Evolutionary conservation across 2,888 invertebrate genomes (phyloP).

Genomic region (Apamea epomidion): DNA sequence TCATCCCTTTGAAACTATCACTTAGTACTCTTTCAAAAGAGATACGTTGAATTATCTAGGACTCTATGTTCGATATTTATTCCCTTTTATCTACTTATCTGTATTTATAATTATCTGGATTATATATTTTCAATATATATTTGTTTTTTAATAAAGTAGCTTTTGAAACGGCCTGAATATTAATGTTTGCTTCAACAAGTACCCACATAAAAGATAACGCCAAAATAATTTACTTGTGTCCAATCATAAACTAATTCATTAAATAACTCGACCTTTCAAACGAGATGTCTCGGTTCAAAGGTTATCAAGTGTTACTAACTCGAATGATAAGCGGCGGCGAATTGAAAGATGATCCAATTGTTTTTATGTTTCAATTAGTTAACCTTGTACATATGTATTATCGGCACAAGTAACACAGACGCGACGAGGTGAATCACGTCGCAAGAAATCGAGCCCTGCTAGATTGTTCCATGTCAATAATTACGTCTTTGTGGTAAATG

Average conservation of each 20-base stretch:
- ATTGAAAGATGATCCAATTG: conserved; percentile 63
- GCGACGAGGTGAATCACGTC: conserved; percentile 51
- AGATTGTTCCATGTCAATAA: conserved; percentile 51
- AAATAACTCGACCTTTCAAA: conserved; percentile 9
- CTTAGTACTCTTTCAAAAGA: not conserved
- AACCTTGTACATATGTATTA: conserved; percentile 39
- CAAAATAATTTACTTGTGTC: not conserved
- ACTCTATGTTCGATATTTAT: conserved; percentile 1
- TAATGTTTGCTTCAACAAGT: not conserved
- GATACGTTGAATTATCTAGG: conserved; percentile 3
- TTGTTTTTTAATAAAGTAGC: not conserved
- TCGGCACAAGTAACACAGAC: conserved; percentile 35
- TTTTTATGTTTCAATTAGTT: conserved; percentile 59
- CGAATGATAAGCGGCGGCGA: conserved; percentile 47
- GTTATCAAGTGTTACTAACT: conserved; percentile 49
- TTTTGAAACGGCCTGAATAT: not conserved
- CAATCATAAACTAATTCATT: conserved; percentile 6
- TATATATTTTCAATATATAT: not conserved
- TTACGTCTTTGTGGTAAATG: conserved; percentile 37
- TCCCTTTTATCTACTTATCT: not conserved
- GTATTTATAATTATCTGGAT: not conserved
- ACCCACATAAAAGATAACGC: not conserved
- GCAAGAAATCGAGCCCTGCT: conserved; percentile 43
- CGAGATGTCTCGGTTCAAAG: conserved; percentile 53
- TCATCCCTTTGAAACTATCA: conserved; percentile 3